Evolutionary conservation across 2,888 invertebrate genomes (phyloP), one percentile per base, ranked within the genome.

Genomic region (Smittia aterrima): DNA sequence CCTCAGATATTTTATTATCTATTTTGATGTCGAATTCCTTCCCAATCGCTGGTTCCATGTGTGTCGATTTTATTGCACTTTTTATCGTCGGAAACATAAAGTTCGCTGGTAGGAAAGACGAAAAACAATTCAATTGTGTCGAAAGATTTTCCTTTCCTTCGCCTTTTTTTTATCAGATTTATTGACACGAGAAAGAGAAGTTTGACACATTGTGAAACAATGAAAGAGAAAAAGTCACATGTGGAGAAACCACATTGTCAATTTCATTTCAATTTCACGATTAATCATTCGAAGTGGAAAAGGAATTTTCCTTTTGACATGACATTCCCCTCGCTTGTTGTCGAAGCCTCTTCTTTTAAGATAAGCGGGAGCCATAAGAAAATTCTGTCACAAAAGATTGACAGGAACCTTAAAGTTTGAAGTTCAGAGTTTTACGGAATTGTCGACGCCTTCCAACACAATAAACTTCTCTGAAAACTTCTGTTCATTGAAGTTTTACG

Each of bases 1-100:
- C 70, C 16, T 54, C 70, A 68, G 70, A 58, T 22, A 58, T 58
- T 58, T 58, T 58, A 22, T 58, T 58, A 58, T 58, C 58, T 58
- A 58, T 18, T 58, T 38, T 47, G 32, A 32, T 47, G 47, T 47
- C 16, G 47, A 13, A n/a, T 47, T 47, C 16, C 16, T 11, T 11
- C 6, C 25, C 64, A 3, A 4, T 64, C 64, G 11, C 27, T 64
- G 13, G 64, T 64, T 64, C 1, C 27, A 64, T 64, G 64, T 64
- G 64, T 64, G 64, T 22, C 13, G n/a, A 25, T 64, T 64, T 64
- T 64, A 64, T 64, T 64, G 27, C 24, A 64, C 27, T 22, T 64
- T 64, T 64, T 64, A 64, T 64, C 13, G 58, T 9, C 58, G 13
- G n/a, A 22, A 64, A 64, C 27, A 24, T 27, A 27, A 64, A 64